These are phyloP conservation scores for Anoplolepis gracilipes DNA, from an alignment of 1,140 invertebrate genomes.

Conservation along the genomic window DNA sequence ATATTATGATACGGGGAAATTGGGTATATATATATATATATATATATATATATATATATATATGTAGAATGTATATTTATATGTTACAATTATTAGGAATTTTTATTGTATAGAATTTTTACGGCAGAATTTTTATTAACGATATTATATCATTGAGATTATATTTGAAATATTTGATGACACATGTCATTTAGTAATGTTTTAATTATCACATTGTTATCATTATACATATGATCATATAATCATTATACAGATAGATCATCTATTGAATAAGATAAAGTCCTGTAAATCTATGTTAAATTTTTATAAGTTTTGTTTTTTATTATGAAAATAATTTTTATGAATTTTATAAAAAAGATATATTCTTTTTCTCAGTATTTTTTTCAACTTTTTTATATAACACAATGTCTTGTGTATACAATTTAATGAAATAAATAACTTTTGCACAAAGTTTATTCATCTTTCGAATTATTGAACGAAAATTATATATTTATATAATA, in stretches of 20 bases:
- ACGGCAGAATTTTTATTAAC: constrained; percentile 26
- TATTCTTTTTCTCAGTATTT: neutral
- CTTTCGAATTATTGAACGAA: neutral
- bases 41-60: too few species aligned
- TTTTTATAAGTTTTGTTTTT: constrained; percentile 3
- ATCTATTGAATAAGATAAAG: neutral
- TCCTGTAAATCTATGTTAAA: neutral
- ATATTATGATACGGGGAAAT: neutral
- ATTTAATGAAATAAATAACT: constrained; percentile 25
- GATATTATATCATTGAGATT: neutral
- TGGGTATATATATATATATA: constrained; percentile 16
- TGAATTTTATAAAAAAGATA: neutral
- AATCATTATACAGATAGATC: neutral
- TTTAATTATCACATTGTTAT: constrained; percentile 35
- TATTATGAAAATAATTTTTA: neutral
- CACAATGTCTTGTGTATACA: neutral
- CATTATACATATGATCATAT: constrained; percentile 26
- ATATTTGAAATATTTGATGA: constrained; percentile 6
- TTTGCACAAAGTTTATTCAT: neutral
- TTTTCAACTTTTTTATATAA: neutral
- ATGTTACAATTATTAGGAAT: constrained; percentile 38
- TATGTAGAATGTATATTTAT: constrained; percentile 44
- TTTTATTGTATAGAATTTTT: constrained; percentile 39
- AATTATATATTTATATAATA: neutral
- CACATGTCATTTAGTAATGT: neutral